phyloP scores from a whole-genome alignment of 2,888 invertebrate genomes.

The Scrobipalpa atriplicella region DNA sequence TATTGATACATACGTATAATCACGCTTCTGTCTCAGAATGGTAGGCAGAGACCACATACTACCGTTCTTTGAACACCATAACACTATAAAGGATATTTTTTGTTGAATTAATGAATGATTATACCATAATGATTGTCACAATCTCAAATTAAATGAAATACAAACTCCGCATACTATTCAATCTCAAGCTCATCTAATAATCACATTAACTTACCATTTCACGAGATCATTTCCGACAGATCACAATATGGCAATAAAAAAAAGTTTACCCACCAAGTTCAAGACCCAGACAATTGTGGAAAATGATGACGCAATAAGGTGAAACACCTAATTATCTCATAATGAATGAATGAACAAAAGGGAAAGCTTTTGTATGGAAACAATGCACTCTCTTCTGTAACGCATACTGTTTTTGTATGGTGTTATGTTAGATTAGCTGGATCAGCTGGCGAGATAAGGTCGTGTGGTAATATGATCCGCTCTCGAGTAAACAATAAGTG shows the following conservation, averaged over 20 bases:
- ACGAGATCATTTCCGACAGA: conserved; percentile 24
- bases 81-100: too few species aligned
- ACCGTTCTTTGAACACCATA: too few species aligned
- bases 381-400: conserved; percentile 70
- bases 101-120: too few species aligned
- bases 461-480: not conserved
- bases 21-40: too few species aligned
- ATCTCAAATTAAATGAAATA: not conserved
- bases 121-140: too few species aligned
- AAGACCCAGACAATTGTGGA: conserved; percentile 69
- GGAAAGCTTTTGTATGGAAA: conserved; percentile 76
- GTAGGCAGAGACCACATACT: too few species aligned
- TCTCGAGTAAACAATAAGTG: not conserved
- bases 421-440: conserved; percentile 31
- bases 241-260: conserved; percentile 50
- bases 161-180: not conserved
- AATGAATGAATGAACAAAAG: conserved; percentile 72
- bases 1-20: too few species aligned
- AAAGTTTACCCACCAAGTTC: conserved; percentile 56
- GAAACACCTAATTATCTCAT: conserved; percentile 80
- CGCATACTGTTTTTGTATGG: conserved; percentile 60
- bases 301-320: conserved; percentile 77
- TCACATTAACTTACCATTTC: conserved; percentile 5
- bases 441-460: conserved; percentile 20
- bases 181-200: conserved; percentile 7